These are phyloP conservation scores for Tapirus indicus DNA, from an alignment of 2,797 vertebrate genomes.

Conservation along the genomic window DNA sequence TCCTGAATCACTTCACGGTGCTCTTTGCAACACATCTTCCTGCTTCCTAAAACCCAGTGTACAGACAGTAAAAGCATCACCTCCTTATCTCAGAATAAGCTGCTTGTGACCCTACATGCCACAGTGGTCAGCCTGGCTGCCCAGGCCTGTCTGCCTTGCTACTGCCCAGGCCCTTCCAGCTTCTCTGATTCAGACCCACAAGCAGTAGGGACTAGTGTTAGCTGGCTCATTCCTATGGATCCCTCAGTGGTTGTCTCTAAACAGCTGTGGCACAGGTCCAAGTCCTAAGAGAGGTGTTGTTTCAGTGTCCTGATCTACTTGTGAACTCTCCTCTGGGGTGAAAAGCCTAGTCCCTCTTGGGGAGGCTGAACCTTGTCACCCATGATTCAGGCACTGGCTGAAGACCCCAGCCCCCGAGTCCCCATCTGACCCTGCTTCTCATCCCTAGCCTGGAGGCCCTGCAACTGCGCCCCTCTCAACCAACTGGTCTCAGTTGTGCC, in stretches of 20 bases:
- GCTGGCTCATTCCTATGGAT: neutral
- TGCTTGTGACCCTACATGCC: neutral
- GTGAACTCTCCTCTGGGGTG: neutral
- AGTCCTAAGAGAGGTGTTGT: neutral
- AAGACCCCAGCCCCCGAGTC: neutral
- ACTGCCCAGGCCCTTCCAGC: neutral
- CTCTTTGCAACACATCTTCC: neutral
- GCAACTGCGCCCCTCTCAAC: neutral
- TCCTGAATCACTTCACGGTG: neutral
- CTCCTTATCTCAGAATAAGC: neutral
- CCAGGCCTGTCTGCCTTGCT: neutral
- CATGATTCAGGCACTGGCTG: neutral
- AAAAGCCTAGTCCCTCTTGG: neutral
- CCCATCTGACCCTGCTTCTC: neutral
- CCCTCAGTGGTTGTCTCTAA: neutral
- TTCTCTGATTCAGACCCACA: neutral
- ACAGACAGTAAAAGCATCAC: neutral
- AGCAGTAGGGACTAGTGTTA: too few relatives aligned
- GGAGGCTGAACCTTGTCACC: neutral
- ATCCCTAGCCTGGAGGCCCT: neutral
- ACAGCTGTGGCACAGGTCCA: neutral
- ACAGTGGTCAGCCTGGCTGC: neutral
- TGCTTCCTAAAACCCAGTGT: neutral
- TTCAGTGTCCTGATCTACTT: neutral
- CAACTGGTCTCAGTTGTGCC: neutral